Conservation (phyloP, 2,113 vertebrate species). For the Albula goreensis region DNA sequence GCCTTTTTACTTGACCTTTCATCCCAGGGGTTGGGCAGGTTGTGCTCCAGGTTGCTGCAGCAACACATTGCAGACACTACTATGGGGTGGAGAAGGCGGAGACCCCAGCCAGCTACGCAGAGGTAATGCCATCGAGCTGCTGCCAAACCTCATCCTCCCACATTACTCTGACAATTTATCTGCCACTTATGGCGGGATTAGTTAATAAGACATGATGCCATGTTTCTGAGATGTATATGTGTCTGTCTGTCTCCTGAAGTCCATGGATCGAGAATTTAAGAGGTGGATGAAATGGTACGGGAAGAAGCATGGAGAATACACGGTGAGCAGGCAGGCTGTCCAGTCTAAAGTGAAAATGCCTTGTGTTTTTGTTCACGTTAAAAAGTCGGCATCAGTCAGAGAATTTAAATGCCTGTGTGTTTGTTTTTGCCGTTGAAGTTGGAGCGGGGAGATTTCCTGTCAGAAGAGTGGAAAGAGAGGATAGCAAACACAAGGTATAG, state of each 20-base stretch:
- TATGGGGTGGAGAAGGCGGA: constrained; percentile 98
- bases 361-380: neutral
- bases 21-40: constrained; percentile 92
- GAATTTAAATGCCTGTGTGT: too few relatives aligned
- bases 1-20: neutral
- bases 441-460: constrained; percentile 97
- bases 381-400: neutral
- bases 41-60: constrained; percentile 95
- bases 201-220: neutral
- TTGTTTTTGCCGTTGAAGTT: constrained; percentile 69
- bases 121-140: constrained; percentile 69
- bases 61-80: constrained; percentile 97
- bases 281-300: constrained; percentile 99
- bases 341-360: too few relatives aligned
- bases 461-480: constrained; percentile 96
- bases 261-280: constrained; percentile 97
- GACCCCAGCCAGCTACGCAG: constrained; percentile 95
- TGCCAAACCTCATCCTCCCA: neutral
- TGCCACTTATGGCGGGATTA: neutral
- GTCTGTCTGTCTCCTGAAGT: constrained; percentile 63
- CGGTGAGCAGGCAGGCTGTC: constrained; percentile 77
- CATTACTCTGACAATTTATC: neutral
- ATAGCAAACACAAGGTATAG: constrained; percentile 96
- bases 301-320: constrained; percentile 98
- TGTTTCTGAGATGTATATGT: neutral